A percentile compares a stretch with the other conserved stretches of the same genome.
These are phyloP conservation scores for Palaemon carinicauda DNA, from an alignment of 1,140 invertebrate species.

Conservation along the genomic window DNA sequence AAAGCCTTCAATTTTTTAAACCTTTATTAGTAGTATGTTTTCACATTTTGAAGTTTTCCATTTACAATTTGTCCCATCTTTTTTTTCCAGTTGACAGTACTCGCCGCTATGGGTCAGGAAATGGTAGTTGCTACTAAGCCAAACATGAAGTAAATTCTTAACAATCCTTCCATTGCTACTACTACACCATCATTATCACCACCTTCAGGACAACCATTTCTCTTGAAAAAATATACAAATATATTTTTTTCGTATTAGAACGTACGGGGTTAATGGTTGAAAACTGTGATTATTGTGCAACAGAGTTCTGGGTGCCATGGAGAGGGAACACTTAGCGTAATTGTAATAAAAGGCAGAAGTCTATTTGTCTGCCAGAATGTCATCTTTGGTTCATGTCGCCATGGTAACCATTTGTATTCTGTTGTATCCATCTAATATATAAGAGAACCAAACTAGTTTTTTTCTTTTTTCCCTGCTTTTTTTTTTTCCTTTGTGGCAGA, in stretches of 20 bases:
- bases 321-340: background rate
- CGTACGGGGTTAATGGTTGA: constrained; percentile 32
- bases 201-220: constrained; percentile 49
- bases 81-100: constrained; percentile 80
- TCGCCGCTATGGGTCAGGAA: constrained; percentile 91
- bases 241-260: constrained; percentile 53
- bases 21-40: too few relatives aligned
- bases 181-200: constrained; percentile 62
- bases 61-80: background rate
- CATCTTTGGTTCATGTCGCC: too few relatives aligned
- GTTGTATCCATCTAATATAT: background rate
- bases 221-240: constrained; percentile 38
- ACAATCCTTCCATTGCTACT: constrained; percentile 13
- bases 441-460: background rate
- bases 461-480: background rate
- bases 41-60: background rate
- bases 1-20: too few relatives aligned
- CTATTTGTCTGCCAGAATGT: too few relatives aligned
- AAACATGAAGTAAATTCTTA: constrained; percentile 70
- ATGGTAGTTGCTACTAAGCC: constrained; percentile 93
- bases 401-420: background rate
- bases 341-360: background rate
- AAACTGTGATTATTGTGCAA: constrained; percentile 38
- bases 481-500: constrained; percentile 4
- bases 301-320: constrained; percentile 2